phyloP scores from a whole-genome alignment of 1,140 invertebrate species.

The Philotrypesis tridentata region DNA sequence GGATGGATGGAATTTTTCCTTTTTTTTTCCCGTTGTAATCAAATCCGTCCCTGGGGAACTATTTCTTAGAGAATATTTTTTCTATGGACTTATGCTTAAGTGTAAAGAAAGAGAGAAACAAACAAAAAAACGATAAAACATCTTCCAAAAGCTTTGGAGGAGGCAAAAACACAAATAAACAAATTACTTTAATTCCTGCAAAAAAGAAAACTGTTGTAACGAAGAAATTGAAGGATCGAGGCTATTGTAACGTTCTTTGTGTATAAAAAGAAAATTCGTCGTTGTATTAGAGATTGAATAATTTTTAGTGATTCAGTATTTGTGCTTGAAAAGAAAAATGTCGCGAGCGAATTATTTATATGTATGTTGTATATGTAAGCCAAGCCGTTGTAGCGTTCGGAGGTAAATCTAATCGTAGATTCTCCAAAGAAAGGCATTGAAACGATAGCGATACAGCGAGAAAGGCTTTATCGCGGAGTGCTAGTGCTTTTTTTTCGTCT shows the following conservation, averaged over 20 bases:
- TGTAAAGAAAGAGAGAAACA: background rate
- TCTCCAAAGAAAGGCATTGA: conserved; percentile 52
- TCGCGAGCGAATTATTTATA: background rate
- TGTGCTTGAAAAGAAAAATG: background rate
- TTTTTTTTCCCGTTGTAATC: background rate
- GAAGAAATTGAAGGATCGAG: conserved; percentile 29
- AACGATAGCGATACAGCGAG: conserved; percentile 9
- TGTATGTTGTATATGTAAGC: conserved; percentile 5
- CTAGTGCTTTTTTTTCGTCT: background rate
- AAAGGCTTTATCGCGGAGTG: conserved; percentile 9
- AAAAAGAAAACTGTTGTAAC: too few species aligned
- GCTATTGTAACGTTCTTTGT: conserved; percentile 33
- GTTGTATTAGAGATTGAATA: conserved; percentile 12
- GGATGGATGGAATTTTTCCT: background rate
- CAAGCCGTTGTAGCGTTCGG: conserved; percentile 3
- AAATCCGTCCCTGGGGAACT: background rate
- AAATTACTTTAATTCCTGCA: conserved; percentile 15
- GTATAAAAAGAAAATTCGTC: conserved; percentile 5
- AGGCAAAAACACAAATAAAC: background rate
- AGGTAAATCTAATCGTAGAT: conserved; percentile 21
- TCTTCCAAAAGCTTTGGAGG: background rate
- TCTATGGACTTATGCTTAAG: background rate
- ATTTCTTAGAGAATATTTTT: conserved; percentile 17
- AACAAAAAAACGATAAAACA: background rate
- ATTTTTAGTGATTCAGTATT: conserved; percentile 43